Percentiles rank a stretch among this genome's conserved stretches.
phyloP scores from a whole-genome alignment of 2,113 vertebrate genomes.

The Cygnus atratus region DNA sequence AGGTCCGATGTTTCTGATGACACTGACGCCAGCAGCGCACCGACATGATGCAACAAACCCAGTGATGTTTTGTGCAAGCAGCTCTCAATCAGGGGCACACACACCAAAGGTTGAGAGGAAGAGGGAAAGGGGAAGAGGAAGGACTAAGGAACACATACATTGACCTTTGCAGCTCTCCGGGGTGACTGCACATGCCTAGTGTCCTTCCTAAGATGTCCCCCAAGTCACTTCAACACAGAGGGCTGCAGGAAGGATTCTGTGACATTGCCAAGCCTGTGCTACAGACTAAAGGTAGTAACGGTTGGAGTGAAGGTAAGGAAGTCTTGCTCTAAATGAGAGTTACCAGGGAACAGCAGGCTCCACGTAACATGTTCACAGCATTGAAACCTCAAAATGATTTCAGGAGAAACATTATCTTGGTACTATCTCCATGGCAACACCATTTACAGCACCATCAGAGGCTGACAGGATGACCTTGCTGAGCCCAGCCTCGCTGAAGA shows the following conservation, averaged over 20 bases:
- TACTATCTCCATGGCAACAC: background rate
- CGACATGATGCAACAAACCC: conserved; percentile 35
- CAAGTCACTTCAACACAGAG: background rate
- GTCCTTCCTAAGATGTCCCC: background rate
- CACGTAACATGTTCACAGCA: background rate
- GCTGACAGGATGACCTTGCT: background rate
- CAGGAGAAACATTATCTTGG: background rate
- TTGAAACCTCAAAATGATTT: background rate
- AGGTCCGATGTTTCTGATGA: background rate
- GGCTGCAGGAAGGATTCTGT: background rate
- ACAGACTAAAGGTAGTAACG: background rate
- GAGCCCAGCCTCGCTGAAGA: background rate
- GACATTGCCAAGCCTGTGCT: background rate
- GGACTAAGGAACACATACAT: background rate
- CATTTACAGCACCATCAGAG: background rate
- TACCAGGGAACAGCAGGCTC: background rate
- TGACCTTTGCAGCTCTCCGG: background rate
- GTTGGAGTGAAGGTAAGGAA: background rate
- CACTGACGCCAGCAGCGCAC: conserved; percentile 17
- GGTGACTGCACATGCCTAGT: background rate
- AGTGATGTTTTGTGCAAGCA: background rate
- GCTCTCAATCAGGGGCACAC: background rate
- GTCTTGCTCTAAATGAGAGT: background rate
- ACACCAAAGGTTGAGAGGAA: background rate
- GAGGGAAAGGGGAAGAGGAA: background rate